Percentiles rank a stretch among this genome's conserved stretches.
Conservation (phyloP, 2,888 invertebrate species). For the Tenthredo distinguenda region DNA sequence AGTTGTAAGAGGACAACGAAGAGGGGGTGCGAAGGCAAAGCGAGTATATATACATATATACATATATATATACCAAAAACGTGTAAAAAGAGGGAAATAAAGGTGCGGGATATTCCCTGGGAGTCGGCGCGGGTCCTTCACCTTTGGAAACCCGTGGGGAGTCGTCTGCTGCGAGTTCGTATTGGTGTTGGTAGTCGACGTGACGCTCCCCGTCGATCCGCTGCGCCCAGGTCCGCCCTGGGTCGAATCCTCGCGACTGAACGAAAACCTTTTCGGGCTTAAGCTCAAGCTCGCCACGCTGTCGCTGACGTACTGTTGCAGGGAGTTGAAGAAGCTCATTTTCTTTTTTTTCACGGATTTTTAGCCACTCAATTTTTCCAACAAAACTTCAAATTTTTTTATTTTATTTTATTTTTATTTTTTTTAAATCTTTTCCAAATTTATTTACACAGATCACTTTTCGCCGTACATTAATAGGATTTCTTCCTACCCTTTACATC, state of each 20-base stretch:
- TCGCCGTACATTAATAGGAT: not conserved
- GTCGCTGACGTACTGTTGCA: slow-evolving; percentile 92
- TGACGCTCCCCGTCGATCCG: slow-evolving; percentile 73
- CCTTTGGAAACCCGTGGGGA: slow-evolving; percentile 74
- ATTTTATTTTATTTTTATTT: no score
- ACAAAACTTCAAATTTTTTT: not conserved
- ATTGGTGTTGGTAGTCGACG: slow-evolving; percentile 76
- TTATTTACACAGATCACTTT: not conserved
- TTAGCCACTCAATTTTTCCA: not conserved
- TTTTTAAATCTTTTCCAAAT: not conserved
- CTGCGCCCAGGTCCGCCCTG: slow-evolving; percentile 67
- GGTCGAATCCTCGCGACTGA: slow-evolving; percentile 84
- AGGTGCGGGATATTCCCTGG: not conserved
- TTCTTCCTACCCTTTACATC: not conserved
- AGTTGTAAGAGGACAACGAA: not conserved
- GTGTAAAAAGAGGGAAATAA: not conserved
- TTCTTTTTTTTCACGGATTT: slow-evolving; percentile 78
- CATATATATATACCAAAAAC: not conserved
- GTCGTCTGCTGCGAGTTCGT: slow-evolving; percentile 62
- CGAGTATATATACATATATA: not conserved
- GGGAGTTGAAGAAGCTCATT: slow-evolving; percentile 93
- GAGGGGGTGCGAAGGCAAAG: not conserved
- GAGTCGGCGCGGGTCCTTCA: slow-evolving; percentile 56
- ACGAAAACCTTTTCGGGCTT: slow-evolving; percentile 87
- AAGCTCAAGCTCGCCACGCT: slow-evolving; percentile 90